Evolutionary conservation across 1,140 invertebrate species (phyloP).

Genomic region (Bombus waltoni): DNA sequence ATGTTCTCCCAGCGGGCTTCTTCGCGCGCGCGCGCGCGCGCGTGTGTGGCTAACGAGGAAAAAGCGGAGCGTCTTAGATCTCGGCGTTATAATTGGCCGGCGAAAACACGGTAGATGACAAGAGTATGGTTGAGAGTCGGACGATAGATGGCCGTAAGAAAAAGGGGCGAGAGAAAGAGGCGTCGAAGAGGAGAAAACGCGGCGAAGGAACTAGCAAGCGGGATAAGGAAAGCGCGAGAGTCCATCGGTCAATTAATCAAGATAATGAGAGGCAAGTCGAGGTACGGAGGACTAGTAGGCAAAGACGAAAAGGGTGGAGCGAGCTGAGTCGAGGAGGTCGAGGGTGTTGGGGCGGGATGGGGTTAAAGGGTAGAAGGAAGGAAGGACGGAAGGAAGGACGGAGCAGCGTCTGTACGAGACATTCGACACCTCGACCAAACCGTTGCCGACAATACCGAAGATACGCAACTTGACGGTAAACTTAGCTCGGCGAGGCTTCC

Average conservation of each 20-base stretch:
- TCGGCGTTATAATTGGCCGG: constrained; percentile 29
- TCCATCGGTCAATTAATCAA: constrained; percentile 83
- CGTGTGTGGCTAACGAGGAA: not conserved
- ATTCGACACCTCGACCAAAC: constrained; percentile 80
- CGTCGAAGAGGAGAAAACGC: not conserved
- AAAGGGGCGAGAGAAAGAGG: constrained; percentile 29
- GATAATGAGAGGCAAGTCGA: constrained; percentile 81
- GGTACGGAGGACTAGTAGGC: constrained; percentile 59
- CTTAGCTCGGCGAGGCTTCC: constrained; percentile 78
- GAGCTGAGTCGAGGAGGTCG: constrained; percentile 27
- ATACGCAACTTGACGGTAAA: constrained; percentile 81
- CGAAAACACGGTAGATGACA: constrained; percentile 16
- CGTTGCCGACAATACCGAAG: constrained; percentile 79
- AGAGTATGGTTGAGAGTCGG: not conserved
- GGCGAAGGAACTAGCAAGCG: constrained; percentile 11
- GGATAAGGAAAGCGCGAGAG: constrained; percentile 55
- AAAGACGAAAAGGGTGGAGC: constrained; percentile 58
- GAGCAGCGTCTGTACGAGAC: constrained; percentile 78
- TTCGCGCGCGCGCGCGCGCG: no score
- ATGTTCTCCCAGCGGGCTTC: not conserved
- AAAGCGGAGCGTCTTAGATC: not conserved
- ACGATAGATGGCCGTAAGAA: constrained; percentile 38
- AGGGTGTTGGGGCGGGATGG: not conserved
- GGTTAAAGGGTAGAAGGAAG: constrained; percentile 51
- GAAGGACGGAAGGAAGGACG: constrained; percentile 60